Evolutionary conservation across 2,888 invertebrate genomes (phyloP).

Genomic region (Luperina nickerlii): DNA sequence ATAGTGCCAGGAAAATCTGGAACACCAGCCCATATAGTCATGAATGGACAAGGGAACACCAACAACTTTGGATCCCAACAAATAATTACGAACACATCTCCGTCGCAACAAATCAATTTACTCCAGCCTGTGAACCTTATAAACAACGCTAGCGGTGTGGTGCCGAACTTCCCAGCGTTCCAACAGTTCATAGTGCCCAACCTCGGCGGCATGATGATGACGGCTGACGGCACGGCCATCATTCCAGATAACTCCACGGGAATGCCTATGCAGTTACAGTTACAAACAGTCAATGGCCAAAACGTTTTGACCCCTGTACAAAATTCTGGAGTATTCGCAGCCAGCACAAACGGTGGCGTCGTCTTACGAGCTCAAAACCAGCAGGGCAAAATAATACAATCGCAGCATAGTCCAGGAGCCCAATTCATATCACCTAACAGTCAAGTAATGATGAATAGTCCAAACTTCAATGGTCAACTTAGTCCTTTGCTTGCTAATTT

Average conservation of each 20-base stretch:
- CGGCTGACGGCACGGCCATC: constrained; percentile 94
- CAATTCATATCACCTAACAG: constrained; percentile 94
- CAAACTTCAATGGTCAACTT: constrained; percentile 93
- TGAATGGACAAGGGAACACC: constrained; percentile 93
- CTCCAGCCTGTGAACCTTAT: constrained; percentile 95
- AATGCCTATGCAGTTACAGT: constrained; percentile 93
- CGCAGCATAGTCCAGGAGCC: constrained; percentile 92
- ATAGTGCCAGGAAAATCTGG: constrained; percentile 94
- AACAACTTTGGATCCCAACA: constrained; percentile 92
- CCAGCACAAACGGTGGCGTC: constrained; percentile 93
- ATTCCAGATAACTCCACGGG: constrained; percentile 93
- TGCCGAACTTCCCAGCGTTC: constrained; percentile 94
- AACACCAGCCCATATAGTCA: constrained; percentile 93
- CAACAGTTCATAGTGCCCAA: constrained; percentile 96
- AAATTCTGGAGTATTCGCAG: constrained; percentile 91
- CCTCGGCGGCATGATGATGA: constrained; percentile 95
- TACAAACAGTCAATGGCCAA: constrained; percentile 95
- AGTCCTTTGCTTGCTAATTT: constrained; percentile 94
- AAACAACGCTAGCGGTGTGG: constrained; percentile 92
- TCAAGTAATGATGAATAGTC: constrained; percentile 94
- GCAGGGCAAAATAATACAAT: constrained; percentile 92
- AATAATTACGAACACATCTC: constrained; percentile 91
- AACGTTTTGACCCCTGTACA: constrained; percentile 94
- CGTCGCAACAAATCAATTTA: constrained; percentile 92
- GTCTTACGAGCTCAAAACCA: constrained; percentile 94